Percentiles rank a stretch among this genome's conserved stretches.
These are phyloP conservation scores for Holacanthus passer DNA, from an alignment of 2,113 vertebrate species.

Conservation along the genomic window DNA sequence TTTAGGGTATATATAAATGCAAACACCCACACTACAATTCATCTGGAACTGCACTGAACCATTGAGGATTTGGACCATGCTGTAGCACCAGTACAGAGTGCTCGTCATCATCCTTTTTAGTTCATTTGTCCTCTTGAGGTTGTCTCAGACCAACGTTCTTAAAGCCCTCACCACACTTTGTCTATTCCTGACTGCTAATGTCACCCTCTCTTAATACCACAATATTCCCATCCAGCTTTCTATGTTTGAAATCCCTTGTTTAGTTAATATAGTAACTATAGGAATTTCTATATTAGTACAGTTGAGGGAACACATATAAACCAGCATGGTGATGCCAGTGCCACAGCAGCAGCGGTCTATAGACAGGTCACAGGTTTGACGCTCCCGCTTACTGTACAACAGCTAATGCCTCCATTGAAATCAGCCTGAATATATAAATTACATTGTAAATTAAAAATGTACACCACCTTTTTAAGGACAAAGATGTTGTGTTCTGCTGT, in stretches of 20 bases:
- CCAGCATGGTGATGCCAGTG: no score
- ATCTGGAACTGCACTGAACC: not conserved
- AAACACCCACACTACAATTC: not conserved
- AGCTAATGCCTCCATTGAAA: not conserved
- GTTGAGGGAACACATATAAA: not conserved
- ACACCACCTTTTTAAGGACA: not conserved
- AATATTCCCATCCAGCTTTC: slow-evolving; percentile 26
- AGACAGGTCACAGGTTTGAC: not conserved
- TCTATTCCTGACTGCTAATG: slow-evolving; percentile 59
- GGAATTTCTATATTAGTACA: not conserved
- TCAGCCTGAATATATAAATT: not conserved
- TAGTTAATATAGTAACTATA: not conserved
- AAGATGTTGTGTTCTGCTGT: no score
- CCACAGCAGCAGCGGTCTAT: not conserved
- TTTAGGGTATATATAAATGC: slow-evolving; percentile 80
- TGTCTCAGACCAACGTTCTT: slow-evolving; percentile 16
- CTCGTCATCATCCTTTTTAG: not conserved
- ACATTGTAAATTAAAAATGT: not conserved
- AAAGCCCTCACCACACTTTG: slow-evolving; percentile 33
- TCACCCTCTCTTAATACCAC: slow-evolving; percentile 56
- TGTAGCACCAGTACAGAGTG: not conserved
- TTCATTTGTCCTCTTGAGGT: slow-evolving; percentile 11
- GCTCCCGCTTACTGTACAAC: not conserved
- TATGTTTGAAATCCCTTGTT: slow-evolving; percentile 45
- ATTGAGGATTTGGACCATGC: not conserved